Evolutionary conservation across 2,888 invertebrate species (phyloP), one percentile per base, ranked within the genome.

Genomic region (Cheilosia vernalis): DNA sequence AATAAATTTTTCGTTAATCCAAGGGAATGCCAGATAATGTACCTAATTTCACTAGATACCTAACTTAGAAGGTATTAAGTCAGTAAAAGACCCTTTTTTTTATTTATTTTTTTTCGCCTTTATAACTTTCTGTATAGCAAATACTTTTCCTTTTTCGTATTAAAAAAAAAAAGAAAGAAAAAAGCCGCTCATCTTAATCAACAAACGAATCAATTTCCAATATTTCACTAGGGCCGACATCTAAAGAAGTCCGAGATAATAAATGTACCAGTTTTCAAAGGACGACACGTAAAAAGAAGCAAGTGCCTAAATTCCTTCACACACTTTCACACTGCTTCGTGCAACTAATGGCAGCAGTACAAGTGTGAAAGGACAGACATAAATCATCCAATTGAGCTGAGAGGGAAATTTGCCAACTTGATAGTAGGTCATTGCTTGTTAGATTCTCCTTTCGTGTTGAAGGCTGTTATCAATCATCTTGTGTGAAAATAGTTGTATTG

Each of bases 311-410:
- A 76, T 82, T 76, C 76, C 47, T 61, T 70, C 76, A 72, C 56
- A 76, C 64, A 49, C 76, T 17, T 60, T 77, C 76, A 70, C 56
- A 74, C 63, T 24, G 60, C 17, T 17, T 60, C 47, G 49, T 76
- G 58, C 60, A 81, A 77, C 70, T 77, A 82, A 82, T 77, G 53
- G 76, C 81, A 76, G 55, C 66, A 70, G 77, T 63, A 83, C 73
- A 78, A 83, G 83, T 83, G 83, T 67, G 66, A 78, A 73, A 78
- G 77, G 83, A 72, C 78, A 78, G 61, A 73, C 70, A 83, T 83
- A 83, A 83, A 83, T 83, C 83, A 83, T 73, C 67, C 83, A 67
- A 83, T 83, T 83, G 78, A 83, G 72, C 73, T 73, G 83, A 78
- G 78, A 83, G 78, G 82, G 78, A 83, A 83, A 78, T 83, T 83